Evolutionary conservation across 1,140 invertebrate species (phyloP), one percentile per base, ranked within the genome.

Genomic region (Manduca sexta): DNA sequence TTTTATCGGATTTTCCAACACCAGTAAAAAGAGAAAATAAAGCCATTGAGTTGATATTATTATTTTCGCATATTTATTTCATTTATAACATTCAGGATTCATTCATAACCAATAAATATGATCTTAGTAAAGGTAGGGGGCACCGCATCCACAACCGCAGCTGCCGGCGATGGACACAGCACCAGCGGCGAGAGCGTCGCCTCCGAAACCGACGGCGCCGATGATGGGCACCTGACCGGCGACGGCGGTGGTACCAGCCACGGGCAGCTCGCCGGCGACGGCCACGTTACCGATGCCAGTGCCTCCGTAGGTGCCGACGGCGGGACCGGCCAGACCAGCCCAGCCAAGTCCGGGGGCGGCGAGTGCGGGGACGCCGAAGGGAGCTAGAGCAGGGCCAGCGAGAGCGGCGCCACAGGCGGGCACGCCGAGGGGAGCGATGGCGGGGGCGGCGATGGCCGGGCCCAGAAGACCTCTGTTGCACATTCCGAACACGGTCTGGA

Each of bases 231-330:
- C 39, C 16, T 26, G 39, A 21, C 39, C 39, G 5, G 16, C 39
- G 39, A 41, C 18, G 17, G 39, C 39, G 39, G 39, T 41, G 15
- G 10, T 26, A 41, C 39, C 39, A 12, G 39, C 39, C 6, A 73
- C 67, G 15, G 67, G 67, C 47, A 73, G 59, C 44, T 73, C 64
- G 3, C 69, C 69, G 11, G 56, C 52, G 6, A 73, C 66, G 7
- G 52, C 54, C 2, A 69, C 59, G 16, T 62, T 60, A 33, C 69
- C 69, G 8, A 66, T 42, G 7, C 65, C 69, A 10, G 53, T 52
- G 26, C 65, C 65, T 1, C 65, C 69, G 16, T 66, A 69, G 1
- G 54, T 53, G 0, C 49, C 60, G 1, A 39, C 7, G 0, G 11
- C 55, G 34, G 43, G 30, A 5, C 14, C 43, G 31, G 26, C 16